These are phyloP conservation scores for Standfussiana lucernea DNA, from an alignment of 2,888 invertebrate species.

Conservation along the genomic window DNA sequence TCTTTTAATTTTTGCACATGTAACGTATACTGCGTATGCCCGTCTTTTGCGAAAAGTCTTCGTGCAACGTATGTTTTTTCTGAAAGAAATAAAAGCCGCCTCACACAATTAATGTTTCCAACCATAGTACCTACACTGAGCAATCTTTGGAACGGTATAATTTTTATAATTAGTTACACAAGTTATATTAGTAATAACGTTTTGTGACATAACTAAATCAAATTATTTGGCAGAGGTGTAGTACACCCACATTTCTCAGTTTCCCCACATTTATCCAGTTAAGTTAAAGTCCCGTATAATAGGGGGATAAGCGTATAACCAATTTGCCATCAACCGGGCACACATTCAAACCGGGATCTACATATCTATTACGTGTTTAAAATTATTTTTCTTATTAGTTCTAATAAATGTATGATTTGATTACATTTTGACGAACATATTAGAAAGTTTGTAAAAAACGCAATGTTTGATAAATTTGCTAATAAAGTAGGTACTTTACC, in stretches of 20 bases:
- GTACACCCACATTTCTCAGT: neutral
- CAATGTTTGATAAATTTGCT: neutral
- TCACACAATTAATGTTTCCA: neutral
- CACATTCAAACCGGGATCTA: neutral
- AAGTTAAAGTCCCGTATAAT: neutral
- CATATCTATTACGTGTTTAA: too few species aligned
- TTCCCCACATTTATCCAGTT: too few species aligned
- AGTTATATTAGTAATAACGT: neutral
- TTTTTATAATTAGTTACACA: neutral
- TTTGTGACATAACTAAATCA: neutral
- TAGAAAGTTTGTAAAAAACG: neutral
- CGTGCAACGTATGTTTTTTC: conserved; percentile 57
- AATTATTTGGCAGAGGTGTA: neutral
- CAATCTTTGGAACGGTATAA: neutral
- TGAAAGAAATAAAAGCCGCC: conserved; percentile 26
- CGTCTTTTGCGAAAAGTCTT: conserved; percentile 71
- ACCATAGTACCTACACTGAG: neutral
- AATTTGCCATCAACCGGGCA: neutral
- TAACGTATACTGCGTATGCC: conserved; percentile 75
- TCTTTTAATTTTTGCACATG: conserved; percentile 82
- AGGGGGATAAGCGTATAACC: neutral
- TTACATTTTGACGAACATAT: neutral
- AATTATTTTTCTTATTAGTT: neutral
- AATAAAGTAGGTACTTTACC: conserved; percentile 60
- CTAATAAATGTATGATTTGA: neutral